These are phyloP conservation scores for Cheilosia soror DNA, from an alignment of 2,888 invertebrate genomes.

Conservation along the genomic window DNA sequence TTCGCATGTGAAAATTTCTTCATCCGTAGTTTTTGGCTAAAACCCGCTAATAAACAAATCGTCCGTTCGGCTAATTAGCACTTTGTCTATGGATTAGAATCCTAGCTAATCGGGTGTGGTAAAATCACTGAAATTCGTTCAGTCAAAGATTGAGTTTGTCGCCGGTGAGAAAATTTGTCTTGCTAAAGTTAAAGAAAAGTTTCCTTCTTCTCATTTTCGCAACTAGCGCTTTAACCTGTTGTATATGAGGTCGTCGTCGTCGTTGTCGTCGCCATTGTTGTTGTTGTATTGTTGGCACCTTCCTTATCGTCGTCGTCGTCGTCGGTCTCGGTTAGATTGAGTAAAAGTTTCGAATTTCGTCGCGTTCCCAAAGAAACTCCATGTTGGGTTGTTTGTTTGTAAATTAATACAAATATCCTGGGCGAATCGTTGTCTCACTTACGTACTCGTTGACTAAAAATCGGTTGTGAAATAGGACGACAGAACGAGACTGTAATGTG, in stretches of 20 bases:
- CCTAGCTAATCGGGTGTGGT: constrained; percentile 46
- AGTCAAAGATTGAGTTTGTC: constrained; percentile 31
- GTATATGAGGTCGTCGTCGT: constrained; percentile 58
- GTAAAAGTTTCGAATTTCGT: constrained; percentile 45
- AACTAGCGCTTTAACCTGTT: constrained; percentile 64
- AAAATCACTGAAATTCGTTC: constrained; percentile 48
- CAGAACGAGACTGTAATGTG: constrained; percentile 21
- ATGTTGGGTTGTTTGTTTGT: constrained; percentile 41
- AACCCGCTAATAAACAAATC: constrained; percentile 36
- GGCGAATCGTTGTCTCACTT: constrained; percentile 14
- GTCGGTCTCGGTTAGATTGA: constrained; percentile 32
- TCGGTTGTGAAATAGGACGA: constrained; percentile 34
- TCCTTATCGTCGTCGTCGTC: constrained; percentile 29
- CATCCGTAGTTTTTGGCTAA: constrained; percentile 50
- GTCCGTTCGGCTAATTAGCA: constrained; percentile 36
- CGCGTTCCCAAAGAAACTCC: constrained; percentile 49
- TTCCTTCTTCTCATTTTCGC: constrained; percentile 12
- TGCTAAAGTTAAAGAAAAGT: constrained; percentile 51
- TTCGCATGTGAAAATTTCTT: constrained; percentile 60
- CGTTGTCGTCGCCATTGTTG: constrained; percentile 30
- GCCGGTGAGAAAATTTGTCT: constrained; percentile 39
- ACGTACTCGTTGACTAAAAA: constrained; percentile 13
- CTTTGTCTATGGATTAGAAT: constrained; percentile 11
- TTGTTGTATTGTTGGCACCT: constrained; percentile 40
- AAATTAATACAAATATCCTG: constrained; percentile 52